phyloP scores from a whole-genome alignment of 2,113 vertebrate species.

The Lampris megalopsis region DNA sequence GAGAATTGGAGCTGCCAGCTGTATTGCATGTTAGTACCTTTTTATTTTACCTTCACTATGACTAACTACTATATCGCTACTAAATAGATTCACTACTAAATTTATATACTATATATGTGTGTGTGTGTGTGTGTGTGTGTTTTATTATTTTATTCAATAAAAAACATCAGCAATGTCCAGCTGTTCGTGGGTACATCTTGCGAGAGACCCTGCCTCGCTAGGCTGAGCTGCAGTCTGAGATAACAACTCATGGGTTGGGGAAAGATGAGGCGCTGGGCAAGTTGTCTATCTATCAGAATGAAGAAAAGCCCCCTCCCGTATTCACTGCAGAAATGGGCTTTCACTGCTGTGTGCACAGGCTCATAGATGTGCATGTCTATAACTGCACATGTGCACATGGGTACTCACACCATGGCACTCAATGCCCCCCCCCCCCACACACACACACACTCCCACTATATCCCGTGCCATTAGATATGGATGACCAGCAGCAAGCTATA shows the following conservation, averaged over 20 bases:
- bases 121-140: too few species aligned
- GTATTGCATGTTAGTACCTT: neutral
- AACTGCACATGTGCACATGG: too few species aligned
- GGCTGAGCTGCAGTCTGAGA: slow-evolving; percentile 44
- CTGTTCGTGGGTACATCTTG: slow-evolving; percentile 32
- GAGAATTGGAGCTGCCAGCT: neutral
- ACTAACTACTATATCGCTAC: neutral
- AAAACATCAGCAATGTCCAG: slow-evolving; percentile 24
- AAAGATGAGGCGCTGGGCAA: slow-evolving; percentile 23
- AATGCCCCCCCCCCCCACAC: neutral
- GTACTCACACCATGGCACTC: too few species aligned
- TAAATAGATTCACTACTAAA: too few species aligned
- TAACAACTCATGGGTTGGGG: slow-evolving; percentile 41
- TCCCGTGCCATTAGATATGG: slow-evolving; percentile 17
- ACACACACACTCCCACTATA: neutral
- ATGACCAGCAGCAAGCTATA: slow-evolving; percentile 17
- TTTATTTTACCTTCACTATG: neutral
- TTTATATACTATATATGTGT: too few species aligned
- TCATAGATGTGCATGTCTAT: too few species aligned
- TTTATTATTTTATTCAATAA: too few species aligned
- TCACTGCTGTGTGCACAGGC: too few species aligned
- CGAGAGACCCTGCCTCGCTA: slow-evolving; percentile 22
- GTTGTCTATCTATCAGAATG: slow-evolving; percentile 24
- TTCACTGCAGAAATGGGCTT: slow-evolving; percentile 7
- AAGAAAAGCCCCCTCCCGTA: slow-evolving; percentile 10